Base-by-base conservation (phyloP, 2,888 invertebrate genomes). In the Pseudococcus longispinus region DNA sequence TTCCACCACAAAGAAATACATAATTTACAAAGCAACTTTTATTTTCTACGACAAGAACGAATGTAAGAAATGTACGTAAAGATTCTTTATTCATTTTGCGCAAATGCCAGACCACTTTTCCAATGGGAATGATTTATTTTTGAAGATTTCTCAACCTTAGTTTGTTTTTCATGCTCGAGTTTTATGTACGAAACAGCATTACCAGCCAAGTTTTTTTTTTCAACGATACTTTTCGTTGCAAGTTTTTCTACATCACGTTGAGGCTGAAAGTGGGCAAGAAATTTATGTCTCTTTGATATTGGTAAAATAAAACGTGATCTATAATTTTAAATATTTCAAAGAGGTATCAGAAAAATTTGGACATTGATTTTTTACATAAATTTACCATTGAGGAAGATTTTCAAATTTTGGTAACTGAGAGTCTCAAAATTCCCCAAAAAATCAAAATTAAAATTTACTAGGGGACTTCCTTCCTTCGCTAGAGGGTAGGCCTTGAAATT, bases 21-120 rank as follows among this genome's bases (percentile, higher is more conserved):
- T 74, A 80, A 42, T 80, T 80, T 80, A 80, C 77, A 80, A 80
- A 80, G 42, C 37, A 20, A 80, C 42, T 80, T 42, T 80, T 29
- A 2, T n/a, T n/a, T n/a, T n/a, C n/a, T 18, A 42, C 42, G 42
- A 42, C 15, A 0, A 4, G 15, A 80, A 6, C n/a, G 77, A 80
- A 42, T 8, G 32, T 0, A 74, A 74, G 37, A 37, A n/a, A 74
- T 29, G n/a, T 42, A 80, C n/a, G 42, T 42, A 20, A 80, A 74
- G 32, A 20, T 42, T 80, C 37, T 80, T 80, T 80, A 80, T 80
- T 80, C 42, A 80, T 80, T 80, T 80, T 26, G 77, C 77, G 42
- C 77, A 18, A 70, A 70, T 18, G 20, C 18, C 18, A 70, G 29
- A 29, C 15, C 18, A 70, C n/a, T 70, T 29, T 70, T 70, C 70